These are phyloP conservation scores for Macropus fuliginosus DNA, from an alignment of 2,797 vertebrate species.

Conservation along the genomic window DNA sequence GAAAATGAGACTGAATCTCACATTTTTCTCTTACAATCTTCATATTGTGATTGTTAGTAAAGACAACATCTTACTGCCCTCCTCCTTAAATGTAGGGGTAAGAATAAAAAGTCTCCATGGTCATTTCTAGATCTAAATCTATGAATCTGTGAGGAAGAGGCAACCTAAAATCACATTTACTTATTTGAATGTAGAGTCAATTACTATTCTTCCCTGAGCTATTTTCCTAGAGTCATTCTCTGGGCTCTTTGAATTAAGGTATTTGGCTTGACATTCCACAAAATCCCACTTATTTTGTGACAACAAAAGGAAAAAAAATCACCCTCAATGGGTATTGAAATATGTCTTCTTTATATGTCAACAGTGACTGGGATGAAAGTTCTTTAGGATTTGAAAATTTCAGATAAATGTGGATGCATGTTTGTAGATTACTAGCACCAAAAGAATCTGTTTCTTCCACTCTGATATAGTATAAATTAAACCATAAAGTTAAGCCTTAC, in stretches of 20 bases:
- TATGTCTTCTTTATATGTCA: neutral
- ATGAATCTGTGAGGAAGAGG: neutral
- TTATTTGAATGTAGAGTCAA: neutral
- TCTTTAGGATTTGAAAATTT: neutral
- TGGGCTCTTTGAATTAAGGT: neutral
- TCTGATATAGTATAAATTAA: neutral
- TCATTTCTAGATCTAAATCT: neutral
- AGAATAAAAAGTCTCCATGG: neutral
- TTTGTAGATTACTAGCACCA: neutral
- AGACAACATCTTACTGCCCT: neutral
- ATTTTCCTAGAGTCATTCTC: neutral
- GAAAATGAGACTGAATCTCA: neutral
- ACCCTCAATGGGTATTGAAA: neutral
- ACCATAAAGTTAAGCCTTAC: neutral
- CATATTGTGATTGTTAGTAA: neutral
- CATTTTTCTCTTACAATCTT: neutral
- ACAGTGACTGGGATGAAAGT: neutral
- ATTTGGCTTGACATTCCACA: neutral
- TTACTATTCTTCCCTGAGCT: neutral
- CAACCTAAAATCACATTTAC: neutral
- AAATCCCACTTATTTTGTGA: neutral
- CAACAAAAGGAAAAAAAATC: neutral
- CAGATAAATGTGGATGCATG: neutral
- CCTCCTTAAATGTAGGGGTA: neutral
- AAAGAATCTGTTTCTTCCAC: neutral